phyloP scores from a whole-genome alignment of 2,113 vertebrate genomes.

The Paracyprichromis sp. region DNA sequence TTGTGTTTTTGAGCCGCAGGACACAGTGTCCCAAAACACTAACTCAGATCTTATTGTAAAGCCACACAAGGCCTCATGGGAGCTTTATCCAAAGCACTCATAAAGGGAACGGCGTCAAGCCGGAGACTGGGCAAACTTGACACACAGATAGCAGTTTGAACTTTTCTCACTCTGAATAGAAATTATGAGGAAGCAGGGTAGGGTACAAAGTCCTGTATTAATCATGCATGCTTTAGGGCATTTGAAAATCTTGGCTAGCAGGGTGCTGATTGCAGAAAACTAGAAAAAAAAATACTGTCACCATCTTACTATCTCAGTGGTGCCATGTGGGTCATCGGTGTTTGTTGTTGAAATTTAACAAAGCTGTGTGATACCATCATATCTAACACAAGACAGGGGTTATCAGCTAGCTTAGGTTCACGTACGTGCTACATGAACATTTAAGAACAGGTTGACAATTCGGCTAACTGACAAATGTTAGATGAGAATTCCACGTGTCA shows the following conservation, averaged over 20 bases:
- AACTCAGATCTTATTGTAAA: not conserved
- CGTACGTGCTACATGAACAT: not conserved
- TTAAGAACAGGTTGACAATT: not conserved
- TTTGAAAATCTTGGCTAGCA: not conserved
- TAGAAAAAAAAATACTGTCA: not conserved
- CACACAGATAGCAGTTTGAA: not conserved
- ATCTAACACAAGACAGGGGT: not conserved
- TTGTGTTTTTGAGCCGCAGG: not conserved
- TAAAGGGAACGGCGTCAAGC: not conserved
- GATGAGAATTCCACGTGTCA: not conserved
- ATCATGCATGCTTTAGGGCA: not conserved
- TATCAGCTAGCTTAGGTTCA: not conserved
- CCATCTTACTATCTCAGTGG: not conserved
- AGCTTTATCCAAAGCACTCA: not conserved
- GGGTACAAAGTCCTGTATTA: not conserved
- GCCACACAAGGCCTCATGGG: not conserved
- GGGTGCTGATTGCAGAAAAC: not conserved
- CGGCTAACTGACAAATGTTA: not conserved
- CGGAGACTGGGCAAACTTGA: not conserved
- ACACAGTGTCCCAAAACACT: not conserved
- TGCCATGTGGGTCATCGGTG: not conserved
- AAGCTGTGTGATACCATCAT: not conserved
- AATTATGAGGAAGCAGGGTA: not conserved
- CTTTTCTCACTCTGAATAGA: not conserved
- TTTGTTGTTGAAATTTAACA: slow-evolving; percentile 32